Conservation (phyloP, 2,113 vertebrate species). For the Seriola aureovittata region DNA sequence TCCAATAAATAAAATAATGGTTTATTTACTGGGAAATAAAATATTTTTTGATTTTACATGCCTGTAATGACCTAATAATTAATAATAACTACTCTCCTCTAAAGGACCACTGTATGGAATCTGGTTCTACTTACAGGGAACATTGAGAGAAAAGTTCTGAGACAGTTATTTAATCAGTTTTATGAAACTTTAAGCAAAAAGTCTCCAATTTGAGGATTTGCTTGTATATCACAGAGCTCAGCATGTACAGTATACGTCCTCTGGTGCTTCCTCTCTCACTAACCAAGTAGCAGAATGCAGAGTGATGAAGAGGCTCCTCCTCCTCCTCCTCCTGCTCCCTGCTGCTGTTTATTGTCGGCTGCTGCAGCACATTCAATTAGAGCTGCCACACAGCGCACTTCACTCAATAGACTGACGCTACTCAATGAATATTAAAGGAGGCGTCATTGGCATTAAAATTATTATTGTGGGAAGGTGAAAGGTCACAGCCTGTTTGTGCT, state of each 20-base stretch:
- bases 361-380: conserved; percentile 19
- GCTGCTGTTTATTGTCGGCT: not conserved
- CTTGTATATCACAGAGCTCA: too few relatives aligned
- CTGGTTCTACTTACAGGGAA: not conserved
- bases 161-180: too few relatives aligned
- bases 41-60: not conserved
- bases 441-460: not conserved
- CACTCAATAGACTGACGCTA: not conserved
- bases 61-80: not conserved
- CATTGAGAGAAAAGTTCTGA: not conserved
- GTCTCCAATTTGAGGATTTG: too few relatives aligned
- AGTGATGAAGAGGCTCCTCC: conserved; percentile 20
- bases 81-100: too few relatives aligned
- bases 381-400: not conserved
- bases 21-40: not conserved
- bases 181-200: too few relatives aligned
- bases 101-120: not conserved
- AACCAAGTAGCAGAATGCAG: conserved; percentile 24
- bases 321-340: conserved; percentile 21
- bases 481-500: not conserved
- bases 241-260: not conserved
- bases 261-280: conserved; percentile 54
- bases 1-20: too few relatives aligned
- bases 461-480: not conserved
- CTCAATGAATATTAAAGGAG: not conserved